Evolutionary conservation across 2,797 vertebrate genomes (phyloP).

Genomic region (Sebastes baramenuke): DNA sequence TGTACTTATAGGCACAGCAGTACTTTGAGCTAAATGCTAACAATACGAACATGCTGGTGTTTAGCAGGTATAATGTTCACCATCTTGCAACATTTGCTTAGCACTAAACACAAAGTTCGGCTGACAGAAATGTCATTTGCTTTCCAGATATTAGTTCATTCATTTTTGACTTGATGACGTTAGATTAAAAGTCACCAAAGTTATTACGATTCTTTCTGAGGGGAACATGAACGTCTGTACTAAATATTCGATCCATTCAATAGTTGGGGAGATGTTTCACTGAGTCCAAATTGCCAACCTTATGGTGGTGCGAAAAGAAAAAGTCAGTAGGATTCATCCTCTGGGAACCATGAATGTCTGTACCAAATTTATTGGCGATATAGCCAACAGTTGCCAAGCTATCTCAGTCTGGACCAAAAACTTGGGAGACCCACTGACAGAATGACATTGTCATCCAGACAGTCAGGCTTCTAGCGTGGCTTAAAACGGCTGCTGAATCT

Average conservation of each 20-base stretch:
- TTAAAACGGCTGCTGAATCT: neutral
- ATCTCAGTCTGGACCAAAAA: neutral
- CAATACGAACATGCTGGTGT: neutral
- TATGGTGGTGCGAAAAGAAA: neutral
- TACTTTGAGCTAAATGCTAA: neutral
- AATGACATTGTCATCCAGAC: neutral
- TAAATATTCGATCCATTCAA: neutral
- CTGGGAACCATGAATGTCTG: neutral
- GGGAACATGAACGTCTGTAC: neutral
- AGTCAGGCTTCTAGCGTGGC: neutral
- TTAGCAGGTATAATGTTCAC: neutral
- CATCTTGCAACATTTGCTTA: neutral
- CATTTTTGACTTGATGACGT: neutral
- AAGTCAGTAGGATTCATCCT: neutral
- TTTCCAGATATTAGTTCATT: neutral
- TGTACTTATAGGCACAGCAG: neutral
- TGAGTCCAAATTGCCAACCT: neutral
- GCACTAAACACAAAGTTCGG: neutral
- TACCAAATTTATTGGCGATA: neutral
- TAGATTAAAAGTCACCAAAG: neutral
- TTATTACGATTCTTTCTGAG: neutral
- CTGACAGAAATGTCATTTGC: neutral
- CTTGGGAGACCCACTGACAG: neutral
- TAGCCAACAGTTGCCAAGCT: neutral
- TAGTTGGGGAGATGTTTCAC: neutral